A percentile compares a stretch with the other conserved stretches of the same genome.
These are phyloP conservation scores for Bicyclus anynana DNA, from an alignment of 1,140 invertebrate species.

Conservation along the genomic window DNA sequence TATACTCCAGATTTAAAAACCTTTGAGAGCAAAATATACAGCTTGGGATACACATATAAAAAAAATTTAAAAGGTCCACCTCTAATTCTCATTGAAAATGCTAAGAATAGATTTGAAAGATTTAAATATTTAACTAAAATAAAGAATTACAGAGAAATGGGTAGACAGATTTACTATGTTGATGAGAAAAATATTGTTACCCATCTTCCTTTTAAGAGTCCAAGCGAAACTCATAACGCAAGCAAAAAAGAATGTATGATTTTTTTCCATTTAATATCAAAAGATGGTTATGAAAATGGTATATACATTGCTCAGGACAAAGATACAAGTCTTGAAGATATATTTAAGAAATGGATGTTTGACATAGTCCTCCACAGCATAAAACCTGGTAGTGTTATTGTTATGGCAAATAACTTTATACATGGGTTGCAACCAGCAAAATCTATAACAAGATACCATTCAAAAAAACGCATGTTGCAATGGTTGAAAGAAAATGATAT, in stretches of 20 bases:
- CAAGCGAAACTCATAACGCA: neutral
- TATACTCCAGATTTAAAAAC: neutral
- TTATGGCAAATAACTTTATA: slow-evolving; percentile 33
- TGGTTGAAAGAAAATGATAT: slow-evolving; percentile 40
- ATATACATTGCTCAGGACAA: slow-evolving; percentile 29
- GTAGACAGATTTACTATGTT: slow-evolving; percentile 34
- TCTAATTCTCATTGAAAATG: slow-evolving; percentile 37
- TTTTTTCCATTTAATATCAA: slow-evolving; percentile 36
- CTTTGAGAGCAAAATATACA: slow-evolving; percentile 12
- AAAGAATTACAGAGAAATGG: slow-evolving; percentile 20
- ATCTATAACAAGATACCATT: slow-evolving; percentile 32
- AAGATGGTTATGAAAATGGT: slow-evolving; percentile 26
- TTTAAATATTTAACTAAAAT: slow-evolving; percentile 35
- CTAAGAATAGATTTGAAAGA: slow-evolving; percentile 39
- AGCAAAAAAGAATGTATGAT: slow-evolving; percentile 18
- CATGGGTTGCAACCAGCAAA: slow-evolving; percentile 21
- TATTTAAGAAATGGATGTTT: slow-evolving; percentile 42
- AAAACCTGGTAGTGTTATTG: slow-evolving; percentile 29
- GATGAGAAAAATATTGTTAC: slow-evolving; percentile 32
- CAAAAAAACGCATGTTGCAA: slow-evolving; percentile 37
- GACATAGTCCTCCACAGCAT: slow-evolving; percentile 35
- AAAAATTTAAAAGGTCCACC: slow-evolving; percentile 8
- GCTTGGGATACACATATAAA: slow-evolving; percentile 25
- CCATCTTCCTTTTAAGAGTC: neutral
- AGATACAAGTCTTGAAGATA: slow-evolving; percentile 1